These are phyloP conservation scores for Cirrhinus mrigala DNA, from an alignment of 2,797 vertebrate species.

Conservation along the genomic window DNA sequence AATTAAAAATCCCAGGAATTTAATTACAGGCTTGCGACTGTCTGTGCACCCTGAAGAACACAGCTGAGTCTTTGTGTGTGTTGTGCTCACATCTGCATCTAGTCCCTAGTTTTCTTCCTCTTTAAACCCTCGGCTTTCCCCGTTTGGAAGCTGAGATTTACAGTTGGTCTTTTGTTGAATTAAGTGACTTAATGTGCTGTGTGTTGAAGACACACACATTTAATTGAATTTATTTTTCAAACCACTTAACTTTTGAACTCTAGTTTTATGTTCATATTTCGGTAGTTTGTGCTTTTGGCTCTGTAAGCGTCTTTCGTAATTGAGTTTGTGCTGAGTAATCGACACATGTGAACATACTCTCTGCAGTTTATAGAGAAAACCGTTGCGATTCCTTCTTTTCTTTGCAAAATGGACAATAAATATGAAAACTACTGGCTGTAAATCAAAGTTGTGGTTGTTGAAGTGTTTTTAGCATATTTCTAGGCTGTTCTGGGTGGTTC, in stretches of 20 bases:
- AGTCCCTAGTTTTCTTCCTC: background rate
- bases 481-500: background rate
- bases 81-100: constrained; percentile 48
- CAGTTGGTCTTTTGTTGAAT: constrained; percentile 1
- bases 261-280: background rate
- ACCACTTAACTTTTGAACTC: background rate
- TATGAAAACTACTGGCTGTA: background rate
- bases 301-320: background rate
- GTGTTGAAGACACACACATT: background rate
- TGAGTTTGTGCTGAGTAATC: constrained; percentile 1
- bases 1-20: constrained; percentile 66
- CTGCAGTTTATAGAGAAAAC: background rate
- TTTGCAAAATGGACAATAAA: background rate
- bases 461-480: background rate
- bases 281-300: background rate
- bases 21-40: constrained; percentile 63
- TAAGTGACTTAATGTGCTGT: background rate
- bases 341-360: background rate
- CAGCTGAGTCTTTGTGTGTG: constrained; percentile 41
- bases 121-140: constrained; percentile 14
- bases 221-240: background rate
- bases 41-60: constrained; percentile 41
- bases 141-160: constrained; percentile 34
- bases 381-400: background rate
- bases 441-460: background rate